Base-by-base conservation (phyloP, 2,113 vertebrate genomes). In the Lipotes vexillifer region DNA sequence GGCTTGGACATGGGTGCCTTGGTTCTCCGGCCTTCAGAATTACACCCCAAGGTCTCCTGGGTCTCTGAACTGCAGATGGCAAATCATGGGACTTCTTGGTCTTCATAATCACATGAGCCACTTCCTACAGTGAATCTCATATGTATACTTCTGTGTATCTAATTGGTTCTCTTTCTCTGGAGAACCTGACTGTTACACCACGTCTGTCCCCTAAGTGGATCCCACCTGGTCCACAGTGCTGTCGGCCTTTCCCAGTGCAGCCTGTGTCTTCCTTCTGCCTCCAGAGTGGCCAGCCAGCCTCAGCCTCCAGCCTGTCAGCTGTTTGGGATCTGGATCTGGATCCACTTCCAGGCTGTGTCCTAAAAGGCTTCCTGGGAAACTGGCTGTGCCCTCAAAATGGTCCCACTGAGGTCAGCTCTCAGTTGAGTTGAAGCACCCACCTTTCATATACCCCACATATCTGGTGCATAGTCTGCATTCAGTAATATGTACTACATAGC, bases 161-260 rank as follows among this genome's bases (percentile, higher is more conserved):
- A 11, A 8, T 2, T 3, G n/a, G 78, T 9, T 66, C 20, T 3
- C 4, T n/a, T 33, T n/a, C 61, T 66, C 61, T 9, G 41, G 29
- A 3, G 18, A 13, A 15, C 12, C 57, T 31, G 17, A 46, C 63
- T 52, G 9, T 17, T 8, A 15, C 20, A 0, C 44, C 63, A n/a
- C 3, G 1, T 11, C 14, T 0, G 23, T 23, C 38, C 49, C 46
- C 61, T 17, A 15, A 3, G 15, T 36, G 21, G 23, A 29, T 46
- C 29, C 3, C 4, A 7, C 9, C 14, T 13, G 57, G 25, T 49
- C 17, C 31, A 2, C 3, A 14, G 46, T 5, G 1, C 2, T 1
- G 1, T 33, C 15, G 18, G 2, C 23, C 21, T 36, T 38, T 63
- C 80, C 25, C 41, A 0, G 38, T 17, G 8, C 10, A 12, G 6